A percentile compares a stretch with the other conserved stretches of the same genome.
Evolutionary conservation across 2,888 invertebrate species (phyloP).

Genomic region (Masnerella sp.): DNA sequence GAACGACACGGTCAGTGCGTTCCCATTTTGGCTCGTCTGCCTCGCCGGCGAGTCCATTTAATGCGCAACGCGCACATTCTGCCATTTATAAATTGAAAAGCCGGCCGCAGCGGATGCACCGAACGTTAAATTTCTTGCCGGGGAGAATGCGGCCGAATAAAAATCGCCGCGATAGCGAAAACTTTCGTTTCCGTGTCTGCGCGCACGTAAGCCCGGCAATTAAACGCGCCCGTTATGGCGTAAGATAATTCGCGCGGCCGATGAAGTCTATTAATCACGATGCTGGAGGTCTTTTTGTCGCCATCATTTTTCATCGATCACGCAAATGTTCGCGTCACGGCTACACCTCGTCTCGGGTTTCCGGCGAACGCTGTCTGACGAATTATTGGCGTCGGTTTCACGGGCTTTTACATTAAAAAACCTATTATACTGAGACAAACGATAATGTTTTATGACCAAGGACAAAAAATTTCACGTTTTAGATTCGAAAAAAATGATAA

Average conservation of each 20-base stretch:
- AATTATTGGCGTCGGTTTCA: too few relatives aligned
- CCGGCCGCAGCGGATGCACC: conserved; percentile 55
- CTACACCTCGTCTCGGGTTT: too few relatives aligned
- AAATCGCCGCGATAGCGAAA: conserved; percentile 55
- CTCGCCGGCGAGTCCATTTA: conserved; percentile 52
- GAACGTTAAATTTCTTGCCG: conserved; percentile 56
- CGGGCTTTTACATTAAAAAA: too few relatives aligned
- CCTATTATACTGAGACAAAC: too few relatives aligned
- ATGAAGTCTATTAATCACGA: conserved; percentile 48
- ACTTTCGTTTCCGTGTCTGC: conserved; percentile 46
- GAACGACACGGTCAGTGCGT: conserved; percentile 59
- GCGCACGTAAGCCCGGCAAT: conserved; percentile 19
- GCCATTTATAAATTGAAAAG: conserved; percentile 61
- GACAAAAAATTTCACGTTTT: too few relatives aligned
- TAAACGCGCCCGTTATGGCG: conserved; percentile 32
- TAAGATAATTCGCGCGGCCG: conserved; percentile 40
- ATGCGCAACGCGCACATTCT: conserved; percentile 59
- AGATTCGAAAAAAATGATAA: too few relatives aligned
- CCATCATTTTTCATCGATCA: too few relatives aligned
- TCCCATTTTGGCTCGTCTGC: conserved; percentile 52
- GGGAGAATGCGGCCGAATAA: conserved; percentile 45
- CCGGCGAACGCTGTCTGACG: too few relatives aligned
- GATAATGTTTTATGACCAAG: too few relatives aligned
- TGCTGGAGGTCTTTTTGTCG: too few relatives aligned
- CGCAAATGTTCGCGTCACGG: too few relatives aligned